Conservation (phyloP, 1,140 invertebrate species). For the Lucilia cuprina region DNA sequence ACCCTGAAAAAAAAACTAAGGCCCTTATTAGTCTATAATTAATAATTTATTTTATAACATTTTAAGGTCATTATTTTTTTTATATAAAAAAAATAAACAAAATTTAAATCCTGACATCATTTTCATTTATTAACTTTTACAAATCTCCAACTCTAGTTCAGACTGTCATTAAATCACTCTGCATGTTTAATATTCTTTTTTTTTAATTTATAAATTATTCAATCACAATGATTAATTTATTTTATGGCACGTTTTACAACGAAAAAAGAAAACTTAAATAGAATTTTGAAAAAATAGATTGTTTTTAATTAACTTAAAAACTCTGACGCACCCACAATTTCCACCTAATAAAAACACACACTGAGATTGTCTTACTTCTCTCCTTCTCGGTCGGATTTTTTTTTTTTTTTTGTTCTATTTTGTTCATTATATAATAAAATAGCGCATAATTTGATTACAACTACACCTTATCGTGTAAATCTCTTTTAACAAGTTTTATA, state of each 20-base stretch:
- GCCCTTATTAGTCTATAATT: not conserved
- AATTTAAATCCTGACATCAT: too few relatives aligned
- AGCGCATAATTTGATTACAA: slow-evolving; percentile 28
- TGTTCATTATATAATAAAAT: not conserved
- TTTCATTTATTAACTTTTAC: too few relatives aligned
- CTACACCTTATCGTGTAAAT: slow-evolving; percentile 32
- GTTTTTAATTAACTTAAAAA: slow-evolving; percentile 32
- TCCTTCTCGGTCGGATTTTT: too few relatives aligned
- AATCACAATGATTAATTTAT: slow-evolving; percentile 33
- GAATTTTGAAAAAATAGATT: not conserved
- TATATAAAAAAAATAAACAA: too few relatives aligned
- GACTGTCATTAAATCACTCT: too few relatives aligned
- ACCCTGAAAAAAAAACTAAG: not conserved
- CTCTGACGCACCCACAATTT: slow-evolving; percentile 26
- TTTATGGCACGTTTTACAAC: slow-evolving; percentile 26
- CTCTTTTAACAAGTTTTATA: slow-evolving; percentile 29
- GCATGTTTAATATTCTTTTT: too few relatives aligned
- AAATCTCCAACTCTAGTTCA: too few relatives aligned
- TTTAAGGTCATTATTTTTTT: too few relatives aligned
- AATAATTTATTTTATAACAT: too few relatives aligned
- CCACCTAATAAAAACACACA: slow-evolving; percentile 4
- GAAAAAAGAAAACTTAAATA: not conserved
- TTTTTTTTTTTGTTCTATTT: too few relatives aligned
- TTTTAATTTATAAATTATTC: not conserved
- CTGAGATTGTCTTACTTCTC: not conserved